Evolutionary conservation across 2,113 vertebrate species (phyloP).

Genomic region (Columba janthina): DNA sequence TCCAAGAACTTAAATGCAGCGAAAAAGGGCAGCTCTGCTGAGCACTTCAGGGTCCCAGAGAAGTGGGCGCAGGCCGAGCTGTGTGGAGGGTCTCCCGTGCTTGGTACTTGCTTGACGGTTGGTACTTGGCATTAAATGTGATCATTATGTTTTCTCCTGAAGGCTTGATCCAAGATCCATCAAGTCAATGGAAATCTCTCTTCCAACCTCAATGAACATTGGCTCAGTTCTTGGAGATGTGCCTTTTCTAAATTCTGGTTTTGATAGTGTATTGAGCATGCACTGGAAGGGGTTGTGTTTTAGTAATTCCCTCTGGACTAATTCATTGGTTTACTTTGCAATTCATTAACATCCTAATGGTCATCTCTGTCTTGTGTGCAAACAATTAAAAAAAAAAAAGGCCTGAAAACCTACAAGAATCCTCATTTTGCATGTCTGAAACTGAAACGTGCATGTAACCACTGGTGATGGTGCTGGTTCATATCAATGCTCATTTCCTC

Average conservation of each 20-base stretch:
- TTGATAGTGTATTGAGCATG: neutral
- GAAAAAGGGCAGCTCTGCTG: conserved; percentile 16
- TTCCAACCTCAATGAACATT: neutral
- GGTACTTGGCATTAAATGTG: neutral
- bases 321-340: neutral
- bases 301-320: neutral
- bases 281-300: neutral
- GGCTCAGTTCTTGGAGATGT: neutral
- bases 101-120: neutral
- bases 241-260: neutral
- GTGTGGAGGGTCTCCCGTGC: neutral
- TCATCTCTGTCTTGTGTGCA: neutral
- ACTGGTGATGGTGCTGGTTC: neutral
- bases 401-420: neutral
- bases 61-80: neutral
- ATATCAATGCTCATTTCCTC: neutral
- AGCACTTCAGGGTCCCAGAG: conserved; percentile 26
- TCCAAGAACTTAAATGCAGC: neutral
- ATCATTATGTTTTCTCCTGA: neutral
- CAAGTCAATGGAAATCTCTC: neutral
- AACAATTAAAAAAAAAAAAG: neutral
- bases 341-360: neutral
- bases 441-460: rapidly evolving
- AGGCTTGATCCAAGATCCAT: neutral
- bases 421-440: neutral